Percentiles rank a stretch among this genome's conserved stretches.
These are phyloP conservation scores for Rutilus rutilus DNA, from an alignment of 2,113 vertebrate species.

Conservation along the genomic window DNA sequence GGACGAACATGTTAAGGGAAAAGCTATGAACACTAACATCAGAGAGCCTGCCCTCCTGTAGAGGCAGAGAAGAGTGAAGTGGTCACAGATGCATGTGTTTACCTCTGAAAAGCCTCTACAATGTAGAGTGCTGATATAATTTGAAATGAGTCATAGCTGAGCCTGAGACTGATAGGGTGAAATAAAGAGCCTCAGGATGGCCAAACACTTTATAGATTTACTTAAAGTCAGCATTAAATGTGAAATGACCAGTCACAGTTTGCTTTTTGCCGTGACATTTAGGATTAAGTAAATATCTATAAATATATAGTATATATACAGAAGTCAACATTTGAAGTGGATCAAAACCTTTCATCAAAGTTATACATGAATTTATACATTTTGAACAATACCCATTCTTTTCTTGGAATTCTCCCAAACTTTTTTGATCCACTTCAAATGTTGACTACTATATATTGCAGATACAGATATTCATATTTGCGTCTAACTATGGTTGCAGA, in stretches of 20 bases:
- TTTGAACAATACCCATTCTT: too few relatives aligned
- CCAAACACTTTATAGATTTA: background rate
- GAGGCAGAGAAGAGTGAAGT: slow-evolving; percentile 25
- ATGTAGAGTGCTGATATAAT: background rate
- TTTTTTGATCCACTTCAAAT: too few relatives aligned
- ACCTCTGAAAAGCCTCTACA: slow-evolving; percentile 17
- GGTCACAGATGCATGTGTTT: slow-evolving; percentile 13
- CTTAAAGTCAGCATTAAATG: background rate
- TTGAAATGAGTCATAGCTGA: slow-evolving; percentile 8
- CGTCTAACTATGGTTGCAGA: too few relatives aligned
- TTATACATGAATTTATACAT: too few relatives aligned
- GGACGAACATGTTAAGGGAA: background rate
- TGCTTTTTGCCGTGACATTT: background rate
- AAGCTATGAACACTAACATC: background rate
- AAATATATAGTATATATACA: too few relatives aligned
- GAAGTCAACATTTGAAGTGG: too few relatives aligned
- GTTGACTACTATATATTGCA: too few relatives aligned
- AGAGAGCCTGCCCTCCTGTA: background rate
- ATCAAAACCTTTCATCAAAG: too few relatives aligned
- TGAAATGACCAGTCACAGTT: background rate
- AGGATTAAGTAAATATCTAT: background rate
- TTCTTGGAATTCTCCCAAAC: too few relatives aligned
- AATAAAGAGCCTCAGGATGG: background rate
- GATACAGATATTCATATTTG: too few relatives aligned
- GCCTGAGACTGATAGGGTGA: background rate